Evolutionary conservation across 2,113 vertebrate genomes (phyloP).

Genomic region (Chlamydotis undulata): DNA sequence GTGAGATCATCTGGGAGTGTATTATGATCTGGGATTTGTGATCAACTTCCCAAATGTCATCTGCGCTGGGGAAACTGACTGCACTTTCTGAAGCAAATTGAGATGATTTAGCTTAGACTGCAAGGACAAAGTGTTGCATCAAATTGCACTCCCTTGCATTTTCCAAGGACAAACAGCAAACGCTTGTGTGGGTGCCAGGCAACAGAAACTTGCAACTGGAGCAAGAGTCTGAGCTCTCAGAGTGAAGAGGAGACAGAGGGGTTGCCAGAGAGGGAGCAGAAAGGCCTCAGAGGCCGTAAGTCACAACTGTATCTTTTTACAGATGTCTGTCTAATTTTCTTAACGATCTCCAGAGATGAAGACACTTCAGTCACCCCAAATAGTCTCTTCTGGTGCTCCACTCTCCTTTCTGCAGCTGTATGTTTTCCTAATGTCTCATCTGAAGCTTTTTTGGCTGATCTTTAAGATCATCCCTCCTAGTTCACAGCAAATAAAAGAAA

Average conservation of each 20-base stretch:
- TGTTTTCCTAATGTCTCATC: neutral
- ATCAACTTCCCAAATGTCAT: neutral
- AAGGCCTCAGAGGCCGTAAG: neutral
- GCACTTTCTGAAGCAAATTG: neutral
- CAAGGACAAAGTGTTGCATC: neutral
- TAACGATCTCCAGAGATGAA: neutral
- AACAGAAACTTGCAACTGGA: neutral
- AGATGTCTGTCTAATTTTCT: neutral
- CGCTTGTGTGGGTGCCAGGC: neutral
- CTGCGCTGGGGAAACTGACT: neutral
- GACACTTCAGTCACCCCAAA: neutral
- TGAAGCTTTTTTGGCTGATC: neutral
- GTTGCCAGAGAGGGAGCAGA: neutral
- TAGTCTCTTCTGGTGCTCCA: neutral
- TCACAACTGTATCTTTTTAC: neutral
- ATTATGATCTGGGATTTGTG: neutral
- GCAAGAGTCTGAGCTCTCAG: neutral
- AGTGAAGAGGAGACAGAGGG: neutral
- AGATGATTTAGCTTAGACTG: neutral
- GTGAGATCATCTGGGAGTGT: fast-evolving
- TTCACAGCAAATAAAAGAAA: neutral
- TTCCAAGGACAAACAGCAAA: constrained; percentile 3
- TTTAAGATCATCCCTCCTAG: neutral
- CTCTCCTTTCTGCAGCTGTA: neutral
- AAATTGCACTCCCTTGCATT: neutral